Percentiles rank a stretch among this genome's conserved stretches.
phyloP scores from a whole-genome alignment of 2,888 invertebrate species.

The Serripes groenlandicus region DNA sequence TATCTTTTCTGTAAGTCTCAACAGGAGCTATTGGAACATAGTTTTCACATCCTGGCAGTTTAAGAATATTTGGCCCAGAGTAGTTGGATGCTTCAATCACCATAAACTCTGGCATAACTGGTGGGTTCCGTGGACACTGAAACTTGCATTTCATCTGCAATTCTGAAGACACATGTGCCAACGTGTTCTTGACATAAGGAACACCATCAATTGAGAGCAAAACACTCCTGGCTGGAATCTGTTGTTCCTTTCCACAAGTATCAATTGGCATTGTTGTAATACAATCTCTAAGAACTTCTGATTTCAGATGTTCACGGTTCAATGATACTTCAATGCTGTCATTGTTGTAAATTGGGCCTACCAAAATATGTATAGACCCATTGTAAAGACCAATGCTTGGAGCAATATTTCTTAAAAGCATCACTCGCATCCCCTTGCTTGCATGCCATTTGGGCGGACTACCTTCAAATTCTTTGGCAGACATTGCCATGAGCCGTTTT shows the following conservation, averaged over 20 bases:
- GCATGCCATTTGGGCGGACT: neutral
- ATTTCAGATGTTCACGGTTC: neutral
- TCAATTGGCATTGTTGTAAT: neutral
- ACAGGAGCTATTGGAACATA: conserved; percentile 5
- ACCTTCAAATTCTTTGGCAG: neutral
- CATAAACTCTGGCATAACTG: neutral
- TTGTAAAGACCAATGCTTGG: neutral
- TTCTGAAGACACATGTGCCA: neutral
- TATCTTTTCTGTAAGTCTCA: neutral
- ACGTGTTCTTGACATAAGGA: neutral
- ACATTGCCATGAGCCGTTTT: neutral
- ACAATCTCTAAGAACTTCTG: neutral
- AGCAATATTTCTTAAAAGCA: neutral
- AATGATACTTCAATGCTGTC: neutral
- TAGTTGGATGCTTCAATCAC: neutral
- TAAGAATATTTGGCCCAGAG: conserved; percentile 6
- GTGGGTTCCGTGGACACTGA: neutral
- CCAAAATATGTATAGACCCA: neutral
- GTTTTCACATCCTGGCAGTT: neutral
- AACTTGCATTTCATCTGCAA: no score
- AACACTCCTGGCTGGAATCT: neutral
- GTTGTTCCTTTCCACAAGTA: neutral
- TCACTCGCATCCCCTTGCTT: neutral
- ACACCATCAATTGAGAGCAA: neutral
- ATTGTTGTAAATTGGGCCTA: neutral